Percentiles rank a stretch among this genome's conserved stretches.
Conservation (phyloP, 2,888 invertebrate species). For the Timema podura region DNA sequence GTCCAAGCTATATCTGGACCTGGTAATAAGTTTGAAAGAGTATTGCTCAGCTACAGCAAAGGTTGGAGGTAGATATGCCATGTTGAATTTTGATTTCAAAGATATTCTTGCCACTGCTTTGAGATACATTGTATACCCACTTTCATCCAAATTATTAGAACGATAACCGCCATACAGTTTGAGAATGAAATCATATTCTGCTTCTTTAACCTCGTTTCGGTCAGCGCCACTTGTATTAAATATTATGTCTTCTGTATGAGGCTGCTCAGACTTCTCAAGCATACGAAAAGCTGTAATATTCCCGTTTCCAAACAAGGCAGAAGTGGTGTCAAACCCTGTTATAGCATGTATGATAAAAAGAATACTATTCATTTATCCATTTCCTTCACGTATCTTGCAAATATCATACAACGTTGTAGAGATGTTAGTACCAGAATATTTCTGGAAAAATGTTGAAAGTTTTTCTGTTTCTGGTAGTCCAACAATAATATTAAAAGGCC, state of each 20-base stretch:
- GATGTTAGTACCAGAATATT: no score
- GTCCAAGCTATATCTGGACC: not conserved
- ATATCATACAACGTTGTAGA: not conserved
- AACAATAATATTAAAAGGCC: not conserved
- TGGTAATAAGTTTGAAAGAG: not conserved
- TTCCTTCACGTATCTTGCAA: not conserved
- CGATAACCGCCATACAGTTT: not conserved
- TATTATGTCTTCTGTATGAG: not conserved
- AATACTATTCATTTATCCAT: not conserved
- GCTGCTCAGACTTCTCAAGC: not conserved
- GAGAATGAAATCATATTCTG: not conserved
- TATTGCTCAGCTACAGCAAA: not conserved
- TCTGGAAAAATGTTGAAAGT: not conserved
- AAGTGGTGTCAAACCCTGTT: not conserved
- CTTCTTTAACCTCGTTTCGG: not conserved
- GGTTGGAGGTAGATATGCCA: not conserved
- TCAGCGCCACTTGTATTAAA: not conserved
- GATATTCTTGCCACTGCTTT: slow-evolving; percentile 1
- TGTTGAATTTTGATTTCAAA: slow-evolving; percentile 11
- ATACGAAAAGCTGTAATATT: no score
- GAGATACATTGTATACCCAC: not conserved
- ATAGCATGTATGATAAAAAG: not conserved
- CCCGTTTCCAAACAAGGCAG: not conserved
- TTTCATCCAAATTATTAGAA: not conserved
- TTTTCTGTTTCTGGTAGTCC: not conserved